Conservation (phyloP, 2,113 vertebrate species). For the Hippocampus abdominalis region DNA sequence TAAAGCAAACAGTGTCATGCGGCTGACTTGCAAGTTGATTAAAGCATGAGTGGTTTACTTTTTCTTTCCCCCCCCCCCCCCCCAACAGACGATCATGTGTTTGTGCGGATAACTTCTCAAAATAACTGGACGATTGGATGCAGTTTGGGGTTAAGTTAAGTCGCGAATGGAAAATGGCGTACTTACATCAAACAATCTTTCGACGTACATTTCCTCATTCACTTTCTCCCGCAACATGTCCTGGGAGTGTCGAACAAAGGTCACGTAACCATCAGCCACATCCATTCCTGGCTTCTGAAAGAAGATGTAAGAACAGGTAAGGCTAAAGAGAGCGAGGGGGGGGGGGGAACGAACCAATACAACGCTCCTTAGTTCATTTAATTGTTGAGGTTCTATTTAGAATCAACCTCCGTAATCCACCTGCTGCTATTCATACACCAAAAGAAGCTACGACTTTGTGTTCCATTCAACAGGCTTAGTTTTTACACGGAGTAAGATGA, state of each 20-base stretch:
- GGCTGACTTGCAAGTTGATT: constrained; percentile 34
- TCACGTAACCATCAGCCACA: constrained; percentile 95
- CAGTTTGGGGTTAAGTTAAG: not conserved
- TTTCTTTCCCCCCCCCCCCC: too few species aligned
- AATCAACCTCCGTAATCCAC: not conserved
- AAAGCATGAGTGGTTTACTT: constrained; percentile 31
- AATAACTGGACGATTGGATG: constrained; percentile 2
- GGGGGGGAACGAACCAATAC: too few species aligned
- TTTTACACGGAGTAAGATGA: too few species aligned
- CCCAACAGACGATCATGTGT: constrained; percentile 4
- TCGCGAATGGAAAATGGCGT: not conserved
- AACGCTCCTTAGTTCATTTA: not conserved
- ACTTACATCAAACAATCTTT: constrained; percentile 99
- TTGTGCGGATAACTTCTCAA: constrained; percentile 8
- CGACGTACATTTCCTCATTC: constrained; percentile 99
- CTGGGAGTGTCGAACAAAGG: constrained; percentile 98
- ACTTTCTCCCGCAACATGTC: constrained; percentile 98
- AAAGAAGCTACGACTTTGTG: too few species aligned
- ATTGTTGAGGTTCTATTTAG: not conserved
- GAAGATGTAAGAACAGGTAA: not conserved
- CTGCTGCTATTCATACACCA: too few species aligned
- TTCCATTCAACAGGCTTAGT: too few species aligned
- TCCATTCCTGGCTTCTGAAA: constrained; percentile 98
- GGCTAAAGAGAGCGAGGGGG: not conserved
- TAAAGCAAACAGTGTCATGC: constrained; percentile 10